Percentiles rank a stretch among this genome's conserved stretches.
These are phyloP conservation scores for Hypselothyrea guttata DNA, from an alignment of 2,888 invertebrate genomes.

Conservation along the genomic window DNA sequence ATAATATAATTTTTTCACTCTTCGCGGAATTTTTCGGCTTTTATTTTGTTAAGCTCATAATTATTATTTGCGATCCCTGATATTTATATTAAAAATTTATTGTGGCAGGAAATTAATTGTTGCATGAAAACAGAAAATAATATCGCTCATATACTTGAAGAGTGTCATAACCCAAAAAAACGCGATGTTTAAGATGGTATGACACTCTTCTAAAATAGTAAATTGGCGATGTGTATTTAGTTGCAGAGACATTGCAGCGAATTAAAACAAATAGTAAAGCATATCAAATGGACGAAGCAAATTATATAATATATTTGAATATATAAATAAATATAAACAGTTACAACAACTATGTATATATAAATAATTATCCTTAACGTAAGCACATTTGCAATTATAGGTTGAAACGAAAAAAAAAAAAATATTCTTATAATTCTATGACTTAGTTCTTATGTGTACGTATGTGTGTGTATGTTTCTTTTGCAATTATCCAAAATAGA, in stretches of 20 bases:
- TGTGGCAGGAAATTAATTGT: too few species aligned
- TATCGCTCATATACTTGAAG: too few species aligned
- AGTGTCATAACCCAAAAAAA: too few species aligned
- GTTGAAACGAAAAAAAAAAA: constrained; percentile 9
- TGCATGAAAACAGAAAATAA: constrained; percentile 33
- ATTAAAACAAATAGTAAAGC: constrained; percentile 25
- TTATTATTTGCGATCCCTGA: too few species aligned
- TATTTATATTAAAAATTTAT: too few species aligned
- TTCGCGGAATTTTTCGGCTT: constrained; percentile 21
- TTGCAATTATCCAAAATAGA: constrained; percentile 10
- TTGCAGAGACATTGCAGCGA: constrained; percentile 57
- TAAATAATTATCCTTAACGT: constrained; percentile 24
- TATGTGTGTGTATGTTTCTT: constrained; percentile 10
- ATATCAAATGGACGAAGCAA: constrained; percentile 6
- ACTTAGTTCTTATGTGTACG: constrained; percentile 66
- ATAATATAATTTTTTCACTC: too few species aligned
- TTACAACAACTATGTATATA: constrained; percentile 18
- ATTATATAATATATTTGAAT: constrained; percentile 9
- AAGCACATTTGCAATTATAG: not conserved
- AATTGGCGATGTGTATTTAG: constrained; percentile 35
- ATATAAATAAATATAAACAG: not conserved
- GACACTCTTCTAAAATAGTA: too few species aligned
- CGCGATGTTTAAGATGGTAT: too few species aligned
- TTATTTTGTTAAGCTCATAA: too few species aligned
- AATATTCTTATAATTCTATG: constrained; percentile 48